phyloP scores from a whole-genome alignment of 53 echinoderm and acorn worm genomes.

The Arbacia lixula region DNA sequence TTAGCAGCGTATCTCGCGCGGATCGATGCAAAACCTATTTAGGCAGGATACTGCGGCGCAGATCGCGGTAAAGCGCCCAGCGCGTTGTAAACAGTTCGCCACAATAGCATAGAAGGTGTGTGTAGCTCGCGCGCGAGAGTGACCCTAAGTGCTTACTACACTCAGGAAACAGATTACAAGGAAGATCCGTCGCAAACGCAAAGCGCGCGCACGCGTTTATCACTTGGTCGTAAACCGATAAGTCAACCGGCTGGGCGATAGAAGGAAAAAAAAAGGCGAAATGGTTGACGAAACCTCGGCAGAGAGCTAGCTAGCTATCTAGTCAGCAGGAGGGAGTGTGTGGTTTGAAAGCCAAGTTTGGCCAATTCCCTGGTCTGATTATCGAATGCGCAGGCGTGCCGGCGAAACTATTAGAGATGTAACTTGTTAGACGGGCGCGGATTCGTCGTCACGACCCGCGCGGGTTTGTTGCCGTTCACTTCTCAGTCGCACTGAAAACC shows the following conservation, averaged over 20 bases:
- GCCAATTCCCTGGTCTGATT: constrained; percentile 41
- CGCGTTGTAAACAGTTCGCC: constrained; percentile 58
- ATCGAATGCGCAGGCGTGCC: constrained; percentile 55
- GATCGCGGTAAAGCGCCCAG: constrained; percentile 42
- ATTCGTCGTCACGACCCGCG: constrained; percentile 43
- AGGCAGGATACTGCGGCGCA: constrained; percentile 37
- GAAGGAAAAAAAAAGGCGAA: too few species aligned
- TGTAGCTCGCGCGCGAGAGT: too few species aligned
- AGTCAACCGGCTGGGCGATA: too few species aligned
- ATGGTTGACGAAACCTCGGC: too few species aligned
- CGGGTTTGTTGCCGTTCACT: constrained; percentile 59
- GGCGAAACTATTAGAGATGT: constrained; percentile 58
- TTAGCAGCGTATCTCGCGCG: constrained; percentile 21
- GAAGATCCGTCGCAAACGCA: too few species aligned
- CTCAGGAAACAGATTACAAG: too few species aligned
- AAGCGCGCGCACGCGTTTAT: too few species aligned
- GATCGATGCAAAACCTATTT: constrained; percentile 59
- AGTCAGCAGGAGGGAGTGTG: too few species aligned
- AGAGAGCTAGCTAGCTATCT: too few species aligned
- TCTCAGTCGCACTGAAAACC: constrained; percentile 48
- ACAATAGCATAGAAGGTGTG: too few species aligned
- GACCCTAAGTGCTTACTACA: too few species aligned
- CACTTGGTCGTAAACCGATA: too few species aligned
- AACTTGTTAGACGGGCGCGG: constrained; percentile 43
- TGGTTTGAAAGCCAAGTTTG: constrained; percentile 48